phyloP scores from a whole-genome alignment of 2,888 invertebrate genomes.

The Sinentomon sp. region DNA sequence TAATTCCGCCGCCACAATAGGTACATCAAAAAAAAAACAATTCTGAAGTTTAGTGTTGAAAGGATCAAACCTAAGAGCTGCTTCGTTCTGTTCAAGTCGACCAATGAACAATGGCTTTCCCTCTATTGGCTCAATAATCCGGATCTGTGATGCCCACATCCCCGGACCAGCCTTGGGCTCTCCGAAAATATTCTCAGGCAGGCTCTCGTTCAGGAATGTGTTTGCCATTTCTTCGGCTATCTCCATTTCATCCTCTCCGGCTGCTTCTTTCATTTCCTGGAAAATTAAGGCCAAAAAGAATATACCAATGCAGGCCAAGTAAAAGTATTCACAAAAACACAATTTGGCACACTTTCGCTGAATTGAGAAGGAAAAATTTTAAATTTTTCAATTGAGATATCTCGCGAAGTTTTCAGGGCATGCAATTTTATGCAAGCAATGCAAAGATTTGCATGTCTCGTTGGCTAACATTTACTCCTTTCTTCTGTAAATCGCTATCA shows the following conservation, averaged over 20 bases:
- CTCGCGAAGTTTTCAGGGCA: too few species aligned
- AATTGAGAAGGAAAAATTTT: too few species aligned
- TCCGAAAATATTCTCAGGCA: constrained; percentile 79
- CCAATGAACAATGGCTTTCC: constrained; percentile 49
- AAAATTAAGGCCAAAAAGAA: constrained; percentile 9
- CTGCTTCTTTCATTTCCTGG: constrained; percentile 80
- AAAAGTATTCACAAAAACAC: too few species aligned
- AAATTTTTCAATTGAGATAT: too few species aligned
- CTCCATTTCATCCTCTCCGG: constrained; percentile 81
- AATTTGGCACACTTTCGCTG: too few species aligned
- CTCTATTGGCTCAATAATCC: constrained; percentile 56
- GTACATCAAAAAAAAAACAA: not conserved
- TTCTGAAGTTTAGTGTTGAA: too few species aligned
- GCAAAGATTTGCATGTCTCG: too few species aligned
- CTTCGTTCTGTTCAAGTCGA: constrained; percentile 80
- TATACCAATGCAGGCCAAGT: too few species aligned
- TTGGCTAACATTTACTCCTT: too few species aligned
- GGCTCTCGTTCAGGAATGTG: constrained; percentile 73
- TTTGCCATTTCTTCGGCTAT: constrained; percentile 92
- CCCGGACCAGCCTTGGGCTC: constrained; percentile 80
- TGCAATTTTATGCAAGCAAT: too few species aligned
- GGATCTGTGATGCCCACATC: constrained; percentile 80
- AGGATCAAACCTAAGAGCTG: constrained; percentile 58
- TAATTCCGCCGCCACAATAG: too few species aligned
- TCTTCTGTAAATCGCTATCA: too few species aligned